Conservation (phyloP, 1,140 invertebrate genomes). For the Magallana angulata region DNA sequence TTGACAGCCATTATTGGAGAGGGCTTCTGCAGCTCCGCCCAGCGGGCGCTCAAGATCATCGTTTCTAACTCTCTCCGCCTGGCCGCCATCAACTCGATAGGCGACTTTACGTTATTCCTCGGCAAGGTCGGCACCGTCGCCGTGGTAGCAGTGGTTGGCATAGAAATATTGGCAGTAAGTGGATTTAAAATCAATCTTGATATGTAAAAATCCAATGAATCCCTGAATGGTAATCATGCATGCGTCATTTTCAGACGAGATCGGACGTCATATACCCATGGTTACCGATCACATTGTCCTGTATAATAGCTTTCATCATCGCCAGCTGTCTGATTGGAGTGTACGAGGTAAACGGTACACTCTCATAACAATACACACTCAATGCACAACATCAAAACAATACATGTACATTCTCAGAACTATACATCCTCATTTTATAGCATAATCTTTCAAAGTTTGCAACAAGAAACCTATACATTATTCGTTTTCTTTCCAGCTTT, state of each 20-base stretch:
- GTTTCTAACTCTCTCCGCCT: slow-evolving; percentile 88
- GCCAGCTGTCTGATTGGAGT: slow-evolving; percentile 94
- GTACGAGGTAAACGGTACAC: slow-evolving; percentile 87
- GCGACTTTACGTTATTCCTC: slow-evolving; percentile 94
- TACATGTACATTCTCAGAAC: too few relatives aligned
- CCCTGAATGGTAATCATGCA: too few relatives aligned
- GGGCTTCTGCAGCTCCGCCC: slow-evolving; percentile 84
- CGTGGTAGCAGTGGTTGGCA: slow-evolving; percentile 72
- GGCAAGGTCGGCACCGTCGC: slow-evolving; percentile 91
- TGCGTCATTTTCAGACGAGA: slow-evolving; percentile 54
- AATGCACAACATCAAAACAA: too few relatives aligned
- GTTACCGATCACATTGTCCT: slow-evolving; percentile 89
- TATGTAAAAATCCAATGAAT: too few relatives aligned
- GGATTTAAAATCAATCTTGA: not conserved
- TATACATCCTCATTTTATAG: too few relatives aligned
- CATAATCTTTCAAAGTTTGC: too few relatives aligned
- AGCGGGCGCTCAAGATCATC: slow-evolving; percentile 76
- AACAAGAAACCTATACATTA: too few relatives aligned
- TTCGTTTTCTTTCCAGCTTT: slow-evolving; percentile 20
- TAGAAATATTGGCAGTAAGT: slow-evolving; percentile 81
- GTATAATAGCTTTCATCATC: slow-evolving; percentile 93
- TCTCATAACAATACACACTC: too few relatives aligned
- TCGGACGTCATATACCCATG: slow-evolving; percentile 65
- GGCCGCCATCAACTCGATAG: slow-evolving; percentile 93
- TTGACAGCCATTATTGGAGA: slow-evolving; percentile 85